Base-by-base conservation (phyloP, 2,797 vertebrate species). In the Pantherophis vulpinus region DNA sequence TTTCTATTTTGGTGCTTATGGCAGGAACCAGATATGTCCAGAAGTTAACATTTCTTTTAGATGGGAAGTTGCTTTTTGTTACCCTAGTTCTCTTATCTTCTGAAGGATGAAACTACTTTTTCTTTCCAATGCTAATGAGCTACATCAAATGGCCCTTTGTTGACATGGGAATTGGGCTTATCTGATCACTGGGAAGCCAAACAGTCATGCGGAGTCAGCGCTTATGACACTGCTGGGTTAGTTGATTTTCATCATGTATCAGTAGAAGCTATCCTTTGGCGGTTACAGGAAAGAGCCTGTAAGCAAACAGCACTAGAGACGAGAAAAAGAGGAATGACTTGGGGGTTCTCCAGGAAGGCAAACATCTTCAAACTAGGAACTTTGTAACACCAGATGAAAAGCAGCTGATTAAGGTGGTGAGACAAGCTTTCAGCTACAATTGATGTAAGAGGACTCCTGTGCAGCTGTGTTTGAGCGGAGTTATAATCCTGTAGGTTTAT, bases 151-250 rank as follows among this genome's bases (percentile, higher is more conserved):
- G 32, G 8, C 2, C 14, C 61, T 93, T 92, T 95, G 25, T 86
- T 60, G 93, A 86, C 93, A 61, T 89, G n/a, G 12, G 92, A 93
- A 9, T 93, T 58, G 79, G 25, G 25, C 2, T 89, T 95, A 61
- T 27, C 58, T 95, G 74, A 93, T 94, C 63, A 95, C 92, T 91
- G 91, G 61, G 79, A 94, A 93, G 56, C 13, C 14, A 95, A 95
- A 95, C 59, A 20, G 37, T 0, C 74, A 61, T 91, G 91, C 92
- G 92, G 91, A 70, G 13, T 27, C 51, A 0, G 37, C 29, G 23
- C 63, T 92, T 89, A 2, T 93, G 93, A 94, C 37, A 83, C 51
- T 58, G 9, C 74, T 27, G 51, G 27, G 93, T 96, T 93, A 93
- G 25, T 29, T 74, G 70, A 29, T 74, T 56, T 61, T 89, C 42